These are phyloP conservation scores for Pristionchus maxplancki DNA, from an alignment of 2,888 invertebrate genomes.

Conservation along the genomic window DNA sequence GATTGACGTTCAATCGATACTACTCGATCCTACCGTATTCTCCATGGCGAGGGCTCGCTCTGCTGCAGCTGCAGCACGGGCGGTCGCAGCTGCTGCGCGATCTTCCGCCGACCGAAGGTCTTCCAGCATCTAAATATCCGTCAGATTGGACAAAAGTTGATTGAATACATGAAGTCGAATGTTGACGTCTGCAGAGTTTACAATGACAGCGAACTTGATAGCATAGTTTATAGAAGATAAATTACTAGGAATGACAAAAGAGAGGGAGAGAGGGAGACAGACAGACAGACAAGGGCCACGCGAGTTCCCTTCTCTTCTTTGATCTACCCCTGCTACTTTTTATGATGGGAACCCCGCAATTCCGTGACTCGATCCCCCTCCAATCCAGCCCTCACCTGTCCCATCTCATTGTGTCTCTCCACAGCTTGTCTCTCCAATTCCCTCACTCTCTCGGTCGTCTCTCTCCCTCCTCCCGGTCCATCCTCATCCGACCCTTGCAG, in stretches of 20 bases:
- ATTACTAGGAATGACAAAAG: too few species aligned
- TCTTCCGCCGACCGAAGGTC: conserved; percentile 28
- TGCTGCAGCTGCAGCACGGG: neutral
- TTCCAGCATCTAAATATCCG: conserved; percentile 3
- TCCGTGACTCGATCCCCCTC: neutral
- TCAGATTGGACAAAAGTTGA: neutral
- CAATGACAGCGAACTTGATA: too few species aligned
- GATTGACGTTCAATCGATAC: neutral
- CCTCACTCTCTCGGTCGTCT: conserved; percentile 17
- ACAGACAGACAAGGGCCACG: neutral
- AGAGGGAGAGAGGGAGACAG: neutral
- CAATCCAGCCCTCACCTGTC: neutral
- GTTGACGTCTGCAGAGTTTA: too few species aligned
- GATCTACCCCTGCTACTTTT: neutral
- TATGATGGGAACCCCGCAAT: neutral
- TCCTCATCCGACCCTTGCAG: neutral
- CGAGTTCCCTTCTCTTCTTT: conserved; percentile 2
- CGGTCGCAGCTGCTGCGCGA: neutral
- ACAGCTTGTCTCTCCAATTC: conserved; percentile 37
- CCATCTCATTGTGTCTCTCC: conserved; percentile 5
- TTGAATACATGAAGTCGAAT: too few species aligned
- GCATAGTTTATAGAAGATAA: too few species aligned
- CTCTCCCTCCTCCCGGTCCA: neutral
- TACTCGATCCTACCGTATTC: neutral
- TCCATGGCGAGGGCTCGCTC: neutral